Evolutionary conservation across 2,888 invertebrate genomes (phyloP).

Genomic region (Callinectes sapidus): DNA sequence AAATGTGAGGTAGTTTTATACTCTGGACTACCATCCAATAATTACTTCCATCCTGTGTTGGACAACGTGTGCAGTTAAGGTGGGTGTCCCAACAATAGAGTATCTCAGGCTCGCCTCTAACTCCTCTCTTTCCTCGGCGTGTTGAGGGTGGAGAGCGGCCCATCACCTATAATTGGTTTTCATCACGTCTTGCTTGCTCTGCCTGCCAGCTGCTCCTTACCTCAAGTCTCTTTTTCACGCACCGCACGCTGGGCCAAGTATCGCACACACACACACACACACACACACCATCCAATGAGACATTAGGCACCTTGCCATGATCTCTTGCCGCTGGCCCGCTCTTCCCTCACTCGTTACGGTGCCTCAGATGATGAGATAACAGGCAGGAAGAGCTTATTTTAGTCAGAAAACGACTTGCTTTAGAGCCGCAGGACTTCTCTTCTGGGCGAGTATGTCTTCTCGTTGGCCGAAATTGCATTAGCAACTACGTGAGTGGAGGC

Average conservation of each 20-base stretch:
- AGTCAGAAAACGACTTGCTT: neutral
- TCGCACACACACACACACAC: neutral
- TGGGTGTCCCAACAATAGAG: neutral
- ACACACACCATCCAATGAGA: neutral
- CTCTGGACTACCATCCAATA: neutral
- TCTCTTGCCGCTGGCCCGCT: neutral
- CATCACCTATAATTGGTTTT: constrained; percentile 7
- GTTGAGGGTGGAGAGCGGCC: neutral
- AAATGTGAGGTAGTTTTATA: constrained; percentile 3
- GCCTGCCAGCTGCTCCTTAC: neutral
- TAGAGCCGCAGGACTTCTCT: constrained; percentile 32
- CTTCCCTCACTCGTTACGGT: neutral
- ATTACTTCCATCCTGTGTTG: constrained; percentile 8
- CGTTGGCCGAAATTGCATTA: constrained; percentile 35
- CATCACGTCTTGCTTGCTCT: constrained; percentile 10
- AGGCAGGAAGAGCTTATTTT: neutral
- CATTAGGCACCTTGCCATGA: neutral
- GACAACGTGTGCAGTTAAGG: neutral
- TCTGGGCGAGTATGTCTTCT: constrained; percentile 19
- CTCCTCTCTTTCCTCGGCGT: constrained; percentile 6
- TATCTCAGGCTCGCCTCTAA: neutral
- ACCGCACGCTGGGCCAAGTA: neutral
- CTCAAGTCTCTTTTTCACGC: neutral
- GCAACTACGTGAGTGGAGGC: constrained; percentile 24
- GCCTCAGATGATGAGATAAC: constrained; percentile 31